phyloP scores from a whole-genome alignment of 2,797 vertebrate genomes.

The Meda fulgida region DNA sequence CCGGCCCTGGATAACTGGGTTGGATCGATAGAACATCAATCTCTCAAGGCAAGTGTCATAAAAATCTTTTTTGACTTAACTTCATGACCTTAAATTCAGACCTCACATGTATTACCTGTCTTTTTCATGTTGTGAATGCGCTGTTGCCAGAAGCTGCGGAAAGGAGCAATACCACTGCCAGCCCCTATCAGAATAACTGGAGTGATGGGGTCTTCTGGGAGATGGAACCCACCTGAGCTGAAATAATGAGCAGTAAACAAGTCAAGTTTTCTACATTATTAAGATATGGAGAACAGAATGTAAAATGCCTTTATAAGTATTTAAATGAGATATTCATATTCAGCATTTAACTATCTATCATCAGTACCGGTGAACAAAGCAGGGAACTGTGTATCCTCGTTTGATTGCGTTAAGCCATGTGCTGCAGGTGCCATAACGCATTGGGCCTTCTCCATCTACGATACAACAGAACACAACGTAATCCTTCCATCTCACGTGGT shows the following conservation, averaged over 20 bases:
- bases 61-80: not conserved
- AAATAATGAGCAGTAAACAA: constrained; percentile 11
- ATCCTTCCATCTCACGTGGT: not conserved
- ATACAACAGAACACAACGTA: not conserved
- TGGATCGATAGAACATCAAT: too few species aligned
- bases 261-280: not conserved
- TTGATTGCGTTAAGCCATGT: constrained; percentile 79
- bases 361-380: constrained; percentile 81
- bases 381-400: constrained; percentile 73
- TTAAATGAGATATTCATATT: not conserved
- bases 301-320: not conserved
- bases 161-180: constrained; percentile 85
- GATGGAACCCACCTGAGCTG: constrained; percentile 79
- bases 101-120: constrained; percentile 50
- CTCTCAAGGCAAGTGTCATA: not conserved
- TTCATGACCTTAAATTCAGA: not conserved
- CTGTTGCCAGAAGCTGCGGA: constrained; percentile 87
- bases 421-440: constrained; percentile 86
- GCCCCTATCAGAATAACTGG: constrained; percentile 83
- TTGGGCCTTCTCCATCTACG: constrained; percentile 79
- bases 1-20: too few species aligned
- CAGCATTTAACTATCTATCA: not conserved
- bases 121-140: constrained; percentile 75
- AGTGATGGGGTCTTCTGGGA: constrained; percentile 73
- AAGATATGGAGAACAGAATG: not conserved